phyloP scores from a whole-genome alignment of 2,797 vertebrate species.

The Gallinago stenura region DNA sequence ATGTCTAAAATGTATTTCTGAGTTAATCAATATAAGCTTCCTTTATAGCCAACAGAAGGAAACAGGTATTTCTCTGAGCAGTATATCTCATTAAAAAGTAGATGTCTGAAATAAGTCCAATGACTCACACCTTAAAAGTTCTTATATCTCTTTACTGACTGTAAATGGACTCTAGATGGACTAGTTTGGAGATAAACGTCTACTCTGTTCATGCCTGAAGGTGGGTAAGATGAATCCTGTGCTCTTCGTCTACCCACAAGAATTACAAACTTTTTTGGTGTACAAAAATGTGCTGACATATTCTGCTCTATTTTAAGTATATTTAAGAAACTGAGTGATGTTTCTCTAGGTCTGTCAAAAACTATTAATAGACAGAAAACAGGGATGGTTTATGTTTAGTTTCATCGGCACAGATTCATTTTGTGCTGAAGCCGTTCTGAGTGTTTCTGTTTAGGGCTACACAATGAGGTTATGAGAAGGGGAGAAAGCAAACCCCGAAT shows the following conservation, averaged over 20 bases:
- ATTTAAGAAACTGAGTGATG: conserved; percentile 10
- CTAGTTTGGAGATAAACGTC: background rate
- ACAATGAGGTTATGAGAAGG: background rate
- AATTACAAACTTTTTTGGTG: background rate
- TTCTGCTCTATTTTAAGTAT: background rate
- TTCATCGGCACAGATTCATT: background rate
- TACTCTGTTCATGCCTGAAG: background rate
- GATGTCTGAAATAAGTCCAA: background rate
- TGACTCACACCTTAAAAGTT: background rate
- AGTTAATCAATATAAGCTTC: background rate
- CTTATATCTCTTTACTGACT: background rate
- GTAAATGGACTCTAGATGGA: background rate
- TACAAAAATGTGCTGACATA: conserved; percentile 23
- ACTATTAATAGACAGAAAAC: background rate
- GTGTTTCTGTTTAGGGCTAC: conserved; percentile 8
- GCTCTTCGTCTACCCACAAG: background rate
- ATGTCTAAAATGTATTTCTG: background rate
- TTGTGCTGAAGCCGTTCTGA: background rate
- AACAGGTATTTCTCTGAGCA: background rate
- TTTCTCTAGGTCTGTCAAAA: conserved; percentile 27
- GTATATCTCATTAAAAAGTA: background rate
- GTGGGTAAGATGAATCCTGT: background rate
- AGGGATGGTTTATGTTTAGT: conserved; percentile 3
- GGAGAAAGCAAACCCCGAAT: conserved; percentile 14
- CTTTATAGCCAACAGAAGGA: background rate